Evolutionary conservation across 2,113 vertebrate species (phyloP), one percentile per base, ranked within the genome.

Genomic region (Aptenodytes forsteri): DNA sequence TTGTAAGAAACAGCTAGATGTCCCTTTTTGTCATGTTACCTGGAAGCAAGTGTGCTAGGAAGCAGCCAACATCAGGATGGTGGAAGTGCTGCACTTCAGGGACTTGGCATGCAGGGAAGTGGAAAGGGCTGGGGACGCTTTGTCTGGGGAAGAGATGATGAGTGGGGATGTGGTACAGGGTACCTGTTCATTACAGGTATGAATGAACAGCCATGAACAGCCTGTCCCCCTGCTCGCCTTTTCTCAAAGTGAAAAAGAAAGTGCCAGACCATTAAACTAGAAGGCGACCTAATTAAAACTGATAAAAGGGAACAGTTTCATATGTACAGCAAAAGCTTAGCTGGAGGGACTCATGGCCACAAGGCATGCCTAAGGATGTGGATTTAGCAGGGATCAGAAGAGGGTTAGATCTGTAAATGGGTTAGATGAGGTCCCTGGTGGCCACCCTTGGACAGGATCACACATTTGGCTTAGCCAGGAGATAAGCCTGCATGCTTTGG

Each of bases 311-410:
- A 87, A 64, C 17, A 0, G 61, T 93, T 96, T 89, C 87, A 47
- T 69, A 8, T 72, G 94, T 65, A 93, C 52, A 91, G 94, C 87
- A 82, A 49, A 70, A 85, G 61, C 7, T 2, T 44, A 65, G 91
- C 97, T 96, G 91, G 87, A 96, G 93, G 87, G 73, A 85, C 56
- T 83, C 13, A 4, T 55, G 89, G 81, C 94, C 61, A 87, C 38
- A 9, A 91, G 96, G 89, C 86, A 69, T n/a, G 19, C 87, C 81
- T 34, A 42, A 89, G 77, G 97, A 79, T 94, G 93, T 89, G 89
- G 91, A 82, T 96, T 97, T 93, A 94, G 70, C 61, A 52, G 84
- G 89, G 77, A 96, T 94, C 87, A 96, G 96, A 82, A 88, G 65
- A 91, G 73, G 78, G 77, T 94, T 89, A 94, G 77, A 44, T 52